These are phyloP conservation scores for Leptodactylus fallax DNA, from an alignment of 2,797 vertebrate genomes.

Conservation along the genomic window DNA sequence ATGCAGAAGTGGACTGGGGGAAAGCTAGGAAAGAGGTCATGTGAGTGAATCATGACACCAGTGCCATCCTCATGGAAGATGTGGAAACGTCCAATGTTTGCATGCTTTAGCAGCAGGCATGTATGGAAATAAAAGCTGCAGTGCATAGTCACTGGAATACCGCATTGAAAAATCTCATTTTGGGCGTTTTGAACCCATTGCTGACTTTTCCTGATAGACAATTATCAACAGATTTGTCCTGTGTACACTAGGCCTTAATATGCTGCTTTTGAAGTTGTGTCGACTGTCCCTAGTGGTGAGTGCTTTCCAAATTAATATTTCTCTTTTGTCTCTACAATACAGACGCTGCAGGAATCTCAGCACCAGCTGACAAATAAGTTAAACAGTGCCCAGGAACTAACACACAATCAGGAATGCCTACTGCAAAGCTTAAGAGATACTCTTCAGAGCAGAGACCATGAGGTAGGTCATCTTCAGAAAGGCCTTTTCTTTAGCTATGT, in stretches of 20 bases:
- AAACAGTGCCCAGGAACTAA: conserved; percentile 78
- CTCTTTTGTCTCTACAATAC: not conserved
- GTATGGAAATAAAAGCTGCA: too few species aligned
- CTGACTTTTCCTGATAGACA: too few species aligned
- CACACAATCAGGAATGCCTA: conserved; percentile 80
- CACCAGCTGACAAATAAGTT: conserved; percentile 83
- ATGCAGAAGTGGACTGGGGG: too few species aligned
- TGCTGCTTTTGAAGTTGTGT: not conserved
- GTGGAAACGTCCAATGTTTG: too few species aligned
- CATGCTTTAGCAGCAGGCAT: too few species aligned
- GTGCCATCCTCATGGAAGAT: too few species aligned
- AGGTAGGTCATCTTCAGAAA: conserved; percentile 75
- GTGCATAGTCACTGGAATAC: too few species aligned
- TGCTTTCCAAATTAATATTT: not conserved
- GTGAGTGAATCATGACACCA: too few species aligned
- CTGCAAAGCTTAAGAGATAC: conserved; percentile 83
- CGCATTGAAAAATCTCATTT: too few species aligned
- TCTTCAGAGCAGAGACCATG: conserved; percentile 82
- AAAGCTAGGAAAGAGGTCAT: too few species aligned
- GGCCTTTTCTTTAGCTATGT: not conserved
- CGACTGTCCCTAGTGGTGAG: not conserved
- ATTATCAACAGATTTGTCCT: too few species aligned
- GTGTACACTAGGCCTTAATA: not conserved
- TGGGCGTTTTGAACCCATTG: too few species aligned
- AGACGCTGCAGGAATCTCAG: conserved; percentile 88